phyloP scores from a whole-genome alignment of 2,113 vertebrate species.

The Capricornis sumatraensis region DNA sequence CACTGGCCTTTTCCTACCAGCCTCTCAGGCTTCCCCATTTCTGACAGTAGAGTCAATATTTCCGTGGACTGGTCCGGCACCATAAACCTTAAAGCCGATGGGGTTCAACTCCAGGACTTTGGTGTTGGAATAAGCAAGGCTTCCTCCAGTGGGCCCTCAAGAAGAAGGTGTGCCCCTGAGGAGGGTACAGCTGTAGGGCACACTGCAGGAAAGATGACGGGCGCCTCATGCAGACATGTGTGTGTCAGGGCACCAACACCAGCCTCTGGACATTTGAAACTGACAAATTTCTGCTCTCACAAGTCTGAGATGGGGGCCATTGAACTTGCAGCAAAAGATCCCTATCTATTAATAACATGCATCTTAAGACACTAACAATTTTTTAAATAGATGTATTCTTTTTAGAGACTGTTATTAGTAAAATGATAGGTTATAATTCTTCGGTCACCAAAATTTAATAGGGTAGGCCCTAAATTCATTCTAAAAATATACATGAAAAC shows the following conservation, averaged over 20 bases:
- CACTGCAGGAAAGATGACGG: not conserved
- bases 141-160: fast-evolving
- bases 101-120: too few relatives aligned
- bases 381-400: not conserved
- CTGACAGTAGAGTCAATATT: not conserved
- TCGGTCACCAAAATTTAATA: not conserved
- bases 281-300: not conserved
- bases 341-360: not conserved
- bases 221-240: fast-evolving
- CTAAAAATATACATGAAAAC: not conserved
- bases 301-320: not conserved
- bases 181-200: fast-evolving
- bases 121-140: not conserved
- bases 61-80: fast-evolving
- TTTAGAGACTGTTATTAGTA: not conserved
- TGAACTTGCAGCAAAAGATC: not conserved
- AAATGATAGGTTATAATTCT: not conserved
- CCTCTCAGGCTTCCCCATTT: not conserved
- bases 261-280: not conserved
- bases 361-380: not conserved
- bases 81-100: not conserved
- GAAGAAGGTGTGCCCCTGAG: not conserved
- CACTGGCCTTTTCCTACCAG: not conserved
- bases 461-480: not conserved
- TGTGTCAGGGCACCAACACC: not conserved